Percentiles rank a stretch among this genome's conserved stretches.
Evolutionary conservation across 2,888 invertebrate genomes (phyloP).

Genomic region (Rhogogaster chlorosoma): DNA sequence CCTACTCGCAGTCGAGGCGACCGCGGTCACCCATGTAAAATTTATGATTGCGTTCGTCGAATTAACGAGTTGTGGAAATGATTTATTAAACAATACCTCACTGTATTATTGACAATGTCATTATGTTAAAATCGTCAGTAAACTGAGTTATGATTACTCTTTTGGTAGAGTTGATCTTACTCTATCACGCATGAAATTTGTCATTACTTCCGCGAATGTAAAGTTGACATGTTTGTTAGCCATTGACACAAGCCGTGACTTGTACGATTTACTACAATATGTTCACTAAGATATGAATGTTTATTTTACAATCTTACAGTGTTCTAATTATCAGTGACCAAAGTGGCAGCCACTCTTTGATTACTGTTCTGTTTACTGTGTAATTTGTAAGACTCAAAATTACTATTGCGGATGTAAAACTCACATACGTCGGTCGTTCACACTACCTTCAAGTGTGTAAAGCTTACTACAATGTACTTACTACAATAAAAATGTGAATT

Average conservation of each 20-base stretch:
- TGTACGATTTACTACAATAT: background rate
- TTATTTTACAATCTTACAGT: background rate
- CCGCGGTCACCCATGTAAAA: background rate
- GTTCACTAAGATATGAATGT: slow-evolving; percentile 12
- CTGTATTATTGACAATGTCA: no score
- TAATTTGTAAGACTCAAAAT: slow-evolving; percentile 3
- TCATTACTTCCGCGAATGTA: background rate
- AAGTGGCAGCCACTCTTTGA: background rate
- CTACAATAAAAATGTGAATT: background rate
- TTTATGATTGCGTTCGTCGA: no score
- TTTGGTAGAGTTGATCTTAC: background rate
- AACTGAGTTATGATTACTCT: background rate
- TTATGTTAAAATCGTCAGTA: background rate
- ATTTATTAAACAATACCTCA: no score
- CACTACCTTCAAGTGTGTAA: slow-evolving; percentile 4
- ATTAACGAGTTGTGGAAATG: no score
- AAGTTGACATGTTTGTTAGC: slow-evolving; percentile 1
- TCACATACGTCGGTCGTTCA: background rate
- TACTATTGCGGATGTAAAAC: slow-evolving; percentile 16
- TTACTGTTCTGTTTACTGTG: background rate
- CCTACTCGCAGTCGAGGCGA: background rate
- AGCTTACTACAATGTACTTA: background rate
- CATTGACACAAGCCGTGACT: background rate
- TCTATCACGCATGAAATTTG: background rate
- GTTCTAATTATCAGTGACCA: slow-evolving; percentile 7